Evolutionary conservation across 2,797 vertebrate genomes (phyloP).

Genomic region (Limnodromus scolopaceus): DNA sequence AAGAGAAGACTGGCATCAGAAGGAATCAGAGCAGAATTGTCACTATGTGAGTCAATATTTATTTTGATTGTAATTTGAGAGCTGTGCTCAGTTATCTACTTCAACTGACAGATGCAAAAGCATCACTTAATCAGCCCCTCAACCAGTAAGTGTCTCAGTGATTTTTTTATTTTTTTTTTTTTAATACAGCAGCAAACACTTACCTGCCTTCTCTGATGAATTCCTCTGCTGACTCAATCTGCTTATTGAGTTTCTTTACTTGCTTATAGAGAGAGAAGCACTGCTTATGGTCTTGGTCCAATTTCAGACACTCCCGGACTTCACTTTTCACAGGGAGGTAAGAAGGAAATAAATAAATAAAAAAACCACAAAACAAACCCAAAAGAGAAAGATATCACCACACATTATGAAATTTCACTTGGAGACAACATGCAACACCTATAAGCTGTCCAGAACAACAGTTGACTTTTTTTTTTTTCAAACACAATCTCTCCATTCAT

Average conservation of each 20-base stretch:
- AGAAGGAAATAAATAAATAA: background rate
- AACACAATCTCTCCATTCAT: background rate
- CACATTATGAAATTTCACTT: background rate
- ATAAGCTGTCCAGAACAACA: background rate
- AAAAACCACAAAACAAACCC: background rate
- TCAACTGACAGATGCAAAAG: constrained; percentile 40
- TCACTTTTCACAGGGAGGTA: constrained; percentile 78
- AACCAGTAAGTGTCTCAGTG: background rate
- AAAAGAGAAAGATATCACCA: background rate
- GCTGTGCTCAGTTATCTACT: constrained; percentile 14
- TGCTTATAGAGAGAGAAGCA: constrained; percentile 97
- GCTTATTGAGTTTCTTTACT: constrained; percentile 97
- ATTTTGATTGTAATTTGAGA: constrained; percentile 35
- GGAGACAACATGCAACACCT: background rate
- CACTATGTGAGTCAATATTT: constrained; percentile 34
- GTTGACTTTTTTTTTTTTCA: background rate
- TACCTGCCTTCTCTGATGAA: constrained; percentile 92
- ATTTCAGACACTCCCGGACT: constrained; percentile 96
- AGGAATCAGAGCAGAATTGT: background rate
- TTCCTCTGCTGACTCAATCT: constrained; percentile 91
- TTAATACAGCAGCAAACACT: constrained; percentile 30
- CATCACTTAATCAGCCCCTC: constrained; percentile 24
- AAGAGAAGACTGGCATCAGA: background rate
- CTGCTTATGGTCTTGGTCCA: constrained; percentile 95
- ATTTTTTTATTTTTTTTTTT: background rate